Conservation (phyloP, 1,140 invertebrate species). For the Xylocopa sonorina region DNA sequence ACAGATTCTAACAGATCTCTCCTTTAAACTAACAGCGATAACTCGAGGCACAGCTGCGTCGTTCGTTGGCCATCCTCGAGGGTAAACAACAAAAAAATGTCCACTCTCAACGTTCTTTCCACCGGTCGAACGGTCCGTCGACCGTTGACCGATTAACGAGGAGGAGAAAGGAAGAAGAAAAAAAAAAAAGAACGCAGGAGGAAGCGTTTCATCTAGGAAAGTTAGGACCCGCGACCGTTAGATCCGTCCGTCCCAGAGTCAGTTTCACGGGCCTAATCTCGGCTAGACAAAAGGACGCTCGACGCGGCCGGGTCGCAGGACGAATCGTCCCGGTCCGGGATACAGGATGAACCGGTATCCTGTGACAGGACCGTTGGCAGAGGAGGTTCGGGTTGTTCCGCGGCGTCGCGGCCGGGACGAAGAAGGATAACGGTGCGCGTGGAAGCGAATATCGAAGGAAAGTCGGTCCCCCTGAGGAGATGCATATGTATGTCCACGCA, state of each 20-base stretch:
- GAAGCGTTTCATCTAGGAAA: slow-evolving; percentile 65
- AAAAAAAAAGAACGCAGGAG: slow-evolving; percentile 32
- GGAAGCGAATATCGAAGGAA: slow-evolving; percentile 59
- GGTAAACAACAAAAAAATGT: not conserved
- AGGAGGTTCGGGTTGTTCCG: slow-evolving; percentile 25
- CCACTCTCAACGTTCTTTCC: slow-evolving; percentile 2
- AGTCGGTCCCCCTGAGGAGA: slow-evolving; percentile 51
- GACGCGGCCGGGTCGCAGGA: slow-evolving; percentile 57
- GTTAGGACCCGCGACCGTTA: slow-evolving; percentile 70
- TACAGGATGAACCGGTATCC: slow-evolving; percentile 79
- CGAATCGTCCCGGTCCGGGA: slow-evolving; percentile 77
- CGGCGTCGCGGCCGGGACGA: slow-evolving; percentile 43
- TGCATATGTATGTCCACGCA: slow-evolving; percentile 60
- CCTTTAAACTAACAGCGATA: too few species aligned
- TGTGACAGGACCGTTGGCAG: slow-evolving; percentile 78
- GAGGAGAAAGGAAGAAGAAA: not conserved
- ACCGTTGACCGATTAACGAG: too few species aligned
- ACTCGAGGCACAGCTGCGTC: not conserved
- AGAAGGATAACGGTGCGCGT: slow-evolving; percentile 55
- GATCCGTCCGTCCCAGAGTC: slow-evolving; percentile 59
- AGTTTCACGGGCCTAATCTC: slow-evolving; percentile 64
- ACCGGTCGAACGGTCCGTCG: not conserved
- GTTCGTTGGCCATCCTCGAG: not conserved
- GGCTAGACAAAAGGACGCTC: slow-evolving; percentile 54
- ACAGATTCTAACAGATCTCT: too few species aligned